A percentile compares a stretch with the other conserved stretches of the same genome.
phyloP scores from a whole-genome alignment of 2,888 invertebrate species.

The Seladonia tumulorum region DNA sequence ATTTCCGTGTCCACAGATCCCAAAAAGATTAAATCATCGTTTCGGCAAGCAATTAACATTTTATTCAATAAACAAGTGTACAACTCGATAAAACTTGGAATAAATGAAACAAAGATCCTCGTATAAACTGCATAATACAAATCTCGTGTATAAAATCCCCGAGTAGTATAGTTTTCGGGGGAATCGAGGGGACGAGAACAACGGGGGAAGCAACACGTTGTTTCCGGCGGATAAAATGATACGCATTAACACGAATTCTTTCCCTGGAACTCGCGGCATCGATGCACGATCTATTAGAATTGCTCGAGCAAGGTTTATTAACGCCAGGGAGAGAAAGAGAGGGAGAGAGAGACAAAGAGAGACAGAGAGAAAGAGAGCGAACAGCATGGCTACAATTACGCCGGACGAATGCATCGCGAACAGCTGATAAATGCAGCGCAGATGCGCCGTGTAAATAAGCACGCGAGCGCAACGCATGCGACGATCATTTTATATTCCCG shows the following conservation, averaged over 20 bases:
- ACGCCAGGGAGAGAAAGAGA: not conserved
- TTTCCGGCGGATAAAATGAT: not conserved
- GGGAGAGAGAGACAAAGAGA: not conserved
- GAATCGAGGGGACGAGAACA: not conserved
- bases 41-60: no score
- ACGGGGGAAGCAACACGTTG: not conserved
- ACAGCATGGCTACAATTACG: not conserved
- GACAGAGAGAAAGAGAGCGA: not conserved
- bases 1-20: no score
- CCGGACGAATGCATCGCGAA: slow-evolving; percentile 13
- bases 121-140: no score
- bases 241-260: not conserved
- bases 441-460: slow-evolving; percentile 25
- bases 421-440: slow-evolving; percentile 18
- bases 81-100: no score
- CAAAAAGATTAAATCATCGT: no score
- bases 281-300: not conserved
- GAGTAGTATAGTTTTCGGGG: not conserved
- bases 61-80: no score
- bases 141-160: no score
- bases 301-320: not conserved
- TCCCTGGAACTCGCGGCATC: not conserved
- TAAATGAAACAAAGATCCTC: no score
- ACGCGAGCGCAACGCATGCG: slow-evolving; percentile 4
- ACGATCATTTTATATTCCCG: slow-evolving; percentile 1